Evolutionary conservation across 2,797 vertebrate genomes (phyloP), one percentile per base, ranked within the genome.

Genomic region (Petrocephalus schoutedeni): DNA sequence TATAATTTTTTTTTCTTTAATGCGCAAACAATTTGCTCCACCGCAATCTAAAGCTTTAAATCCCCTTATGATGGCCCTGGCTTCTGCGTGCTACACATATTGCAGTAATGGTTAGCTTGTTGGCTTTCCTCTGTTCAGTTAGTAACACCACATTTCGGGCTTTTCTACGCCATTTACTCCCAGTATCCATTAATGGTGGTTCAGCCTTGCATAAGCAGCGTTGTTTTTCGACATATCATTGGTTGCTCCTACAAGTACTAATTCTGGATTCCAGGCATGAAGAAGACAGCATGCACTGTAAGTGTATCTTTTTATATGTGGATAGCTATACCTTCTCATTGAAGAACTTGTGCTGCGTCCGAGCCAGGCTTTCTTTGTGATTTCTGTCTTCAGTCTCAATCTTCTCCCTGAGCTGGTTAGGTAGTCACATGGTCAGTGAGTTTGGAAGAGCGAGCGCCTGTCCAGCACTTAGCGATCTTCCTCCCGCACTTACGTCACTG

Each of bases 281-380:
- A 57, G 10, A 28, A 28, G 67, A 14, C 49, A 56, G 23, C 3
- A 51, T 86, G 23, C 32, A 28, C 87, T 49, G n/a, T 71, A 57
- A 57, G 23, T 23, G 1, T 12, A 23, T 28, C 51, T 8, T 8
- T 16, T 56, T 32, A 85, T 71, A 71, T 32, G 32, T 36, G 28
- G n/a, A 41, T 58, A 57, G 86, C 5, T 49, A 2, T 95, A 98
- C 97, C 96, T 97, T 97, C 93, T 97, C 96, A 91, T 93, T 94
- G 90, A 96, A 94, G 93, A 97, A 97, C 82, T 89, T 96, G 86
- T 89, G 90, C 93, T 97, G 96, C 92, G 96, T 90, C 92, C 91
- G 93, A 89, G 93, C 92, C 51, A 97, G 89, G 74, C 93, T 93
- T 87, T 97, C 94, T 71, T 94, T 92, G 92, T 97, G 95, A 89